Percentiles rank a stretch among this genome's conserved stretches.
phyloP scores from a whole-genome alignment of 2,797 vertebrate species.

The Helarctos malayanus region DNA sequence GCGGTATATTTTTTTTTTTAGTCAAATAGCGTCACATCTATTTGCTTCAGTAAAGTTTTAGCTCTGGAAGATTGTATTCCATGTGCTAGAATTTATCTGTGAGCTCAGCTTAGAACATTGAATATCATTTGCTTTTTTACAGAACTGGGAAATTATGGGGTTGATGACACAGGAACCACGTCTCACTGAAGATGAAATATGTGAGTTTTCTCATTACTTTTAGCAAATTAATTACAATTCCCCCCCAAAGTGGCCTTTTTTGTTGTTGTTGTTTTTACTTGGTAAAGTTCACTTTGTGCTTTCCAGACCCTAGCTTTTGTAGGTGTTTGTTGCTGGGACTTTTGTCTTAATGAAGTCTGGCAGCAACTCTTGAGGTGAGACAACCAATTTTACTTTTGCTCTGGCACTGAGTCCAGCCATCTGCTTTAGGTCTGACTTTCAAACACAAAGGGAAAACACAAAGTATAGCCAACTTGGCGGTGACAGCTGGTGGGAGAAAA shows the following conservation, averaged over 20 bases:
- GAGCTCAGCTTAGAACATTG: background rate
- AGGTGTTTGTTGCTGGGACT: background rate
- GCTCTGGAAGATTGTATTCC: background rate
- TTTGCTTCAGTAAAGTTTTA: constrained; percentile 34
- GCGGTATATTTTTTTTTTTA: background rate
- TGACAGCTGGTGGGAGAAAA: constrained; percentile 57
- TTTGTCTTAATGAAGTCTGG: background rate
- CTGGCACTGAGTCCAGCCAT: constrained; percentile 48
- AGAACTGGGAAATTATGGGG: background rate
- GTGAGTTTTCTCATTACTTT: background rate
- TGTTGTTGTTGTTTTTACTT: background rate
- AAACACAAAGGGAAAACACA: background rate
- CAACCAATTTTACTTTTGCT: background rate
- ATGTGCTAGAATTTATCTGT: constrained; percentile 3
- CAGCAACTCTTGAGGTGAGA: constrained; percentile 8
- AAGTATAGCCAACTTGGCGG: background rate
- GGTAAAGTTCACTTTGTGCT: background rate
- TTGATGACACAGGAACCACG: background rate
- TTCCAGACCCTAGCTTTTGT: background rate
- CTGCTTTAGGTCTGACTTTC: constrained; percentile 46
- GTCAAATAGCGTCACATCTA: background rate
- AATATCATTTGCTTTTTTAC: constrained; percentile 17
- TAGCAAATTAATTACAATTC: background rate
- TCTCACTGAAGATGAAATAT: background rate
- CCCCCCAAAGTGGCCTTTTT: background rate